Evolutionary conservation across 2,888 invertebrate species (phyloP).

Genomic region (Dryomyza anilis): DNA sequence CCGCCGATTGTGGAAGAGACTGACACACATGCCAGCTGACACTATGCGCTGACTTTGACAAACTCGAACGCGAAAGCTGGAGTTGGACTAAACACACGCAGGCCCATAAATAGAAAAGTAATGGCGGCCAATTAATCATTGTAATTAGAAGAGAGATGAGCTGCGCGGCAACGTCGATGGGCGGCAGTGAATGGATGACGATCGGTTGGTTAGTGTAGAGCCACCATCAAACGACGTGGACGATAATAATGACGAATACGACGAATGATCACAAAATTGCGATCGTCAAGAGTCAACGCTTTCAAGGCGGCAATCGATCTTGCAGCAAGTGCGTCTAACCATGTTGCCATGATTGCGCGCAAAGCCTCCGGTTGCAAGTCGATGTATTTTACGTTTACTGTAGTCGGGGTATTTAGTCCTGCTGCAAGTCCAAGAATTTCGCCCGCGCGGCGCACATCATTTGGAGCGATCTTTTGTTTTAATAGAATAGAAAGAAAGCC

Average conservation of each 20-base stretch:
- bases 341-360: conserved; percentile 12
- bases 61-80: not conserved
- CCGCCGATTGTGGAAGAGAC: conserved; percentile 21
- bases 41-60: not conserved
- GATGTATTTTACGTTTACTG: no score
- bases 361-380: not conserved
- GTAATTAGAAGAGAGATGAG: conserved; percentile 41
- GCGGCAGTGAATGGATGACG: conserved; percentile 24
- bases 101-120: conserved; percentile 50
- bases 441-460: not conserved
- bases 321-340: conserved; percentile 24
- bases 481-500: no score
- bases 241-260: no score
- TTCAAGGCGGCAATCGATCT: conserved; percentile 39
- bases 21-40: conserved; percentile 14
- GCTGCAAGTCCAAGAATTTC: not conserved
- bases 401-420: no score
- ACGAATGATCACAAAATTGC: conserved; percentile 38
- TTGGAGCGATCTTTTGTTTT: not conserved
- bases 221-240: conserved; percentile 33
- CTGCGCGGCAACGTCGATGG: conserved; percentile 22
- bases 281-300: conserved; percentile 27
- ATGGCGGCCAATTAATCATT: conserved; percentile 52
- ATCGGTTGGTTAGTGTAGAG: no score
- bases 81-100: conserved; percentile 2